Conservation (phyloP, 2,113 vertebrate species). For the Columba livia region DNA sequence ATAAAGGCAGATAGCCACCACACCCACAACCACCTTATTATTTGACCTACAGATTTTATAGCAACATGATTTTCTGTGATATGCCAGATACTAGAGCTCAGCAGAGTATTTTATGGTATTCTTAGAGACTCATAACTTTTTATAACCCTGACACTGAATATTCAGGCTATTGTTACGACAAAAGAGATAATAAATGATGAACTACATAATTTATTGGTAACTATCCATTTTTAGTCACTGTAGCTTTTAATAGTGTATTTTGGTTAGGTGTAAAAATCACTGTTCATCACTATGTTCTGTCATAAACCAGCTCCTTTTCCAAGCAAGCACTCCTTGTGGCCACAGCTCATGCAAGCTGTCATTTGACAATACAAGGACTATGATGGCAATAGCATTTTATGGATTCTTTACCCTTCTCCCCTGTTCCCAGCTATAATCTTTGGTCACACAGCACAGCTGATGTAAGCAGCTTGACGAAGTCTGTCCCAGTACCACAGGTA, state of each 20-base stretch:
- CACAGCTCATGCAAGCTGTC: not conserved
- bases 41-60: not conserved
- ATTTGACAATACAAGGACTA: not conserved
- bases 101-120: not conserved
- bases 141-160: not conserved
- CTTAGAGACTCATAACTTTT: not conserved
- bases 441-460: not conserved
- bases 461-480: fast-evolving
- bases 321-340: not conserved
- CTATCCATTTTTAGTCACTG: not conserved
- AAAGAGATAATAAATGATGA: not conserved
- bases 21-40: not conserved
- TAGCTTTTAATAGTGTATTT: not conserved
- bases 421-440: not conserved
- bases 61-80: not conserved
- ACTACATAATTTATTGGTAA: not conserved
- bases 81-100: not conserved
- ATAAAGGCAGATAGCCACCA: not conserved
- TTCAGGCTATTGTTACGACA: not conserved
- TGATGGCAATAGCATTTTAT: not conserved
- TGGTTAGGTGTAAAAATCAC: not conserved
- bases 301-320: not conserved
- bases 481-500: not conserved
- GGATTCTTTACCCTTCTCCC: not conserved
- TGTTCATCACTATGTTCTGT: not conserved